Evolutionary conservation across 92 coral and sea anemone genomes (phyloP), one percentile per base, ranked within the genome.

Genomic region (Zoanthus sansibaricus): DNA sequence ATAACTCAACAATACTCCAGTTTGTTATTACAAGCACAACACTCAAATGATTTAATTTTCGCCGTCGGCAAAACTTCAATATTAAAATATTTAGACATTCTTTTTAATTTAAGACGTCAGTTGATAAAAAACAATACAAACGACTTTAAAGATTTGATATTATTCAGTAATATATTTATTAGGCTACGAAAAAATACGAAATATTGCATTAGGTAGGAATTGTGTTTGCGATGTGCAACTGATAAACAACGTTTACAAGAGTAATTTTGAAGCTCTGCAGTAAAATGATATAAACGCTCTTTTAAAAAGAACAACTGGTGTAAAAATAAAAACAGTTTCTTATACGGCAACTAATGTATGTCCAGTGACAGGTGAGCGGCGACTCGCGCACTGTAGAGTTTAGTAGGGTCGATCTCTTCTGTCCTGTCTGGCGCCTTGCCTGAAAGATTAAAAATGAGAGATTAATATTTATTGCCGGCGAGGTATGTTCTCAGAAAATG

Each of bases 391-490:
- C 64, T 62, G 64, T 80, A 16, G 51, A 62, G 66, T 61, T 77
- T 91, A 94, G 90, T 94, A 94, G 0, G 97, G 97, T 9, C 95
- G 75, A 75, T 94, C 97, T 90, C 97, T 85, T 88, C 97, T 87
- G 56, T 94, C 97, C 58, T 94, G 97, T 52, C 97, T 88, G 55
- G 86, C 91, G 9, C 97, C 95, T 94, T 94, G 97, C 76, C 97
- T 94, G 92, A 31, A 83, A 76, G 55, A 11, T 32, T 7, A 67
- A 75, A 44, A 12, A 67, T 64, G 85, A 11, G 7, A 62, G 21
- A 62, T 62, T 20, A 62, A 62, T 18, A 62, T 62, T 62, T 62
- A 62, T 15, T 11, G 20, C 20, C 21, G 30, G 9, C 5, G 25
- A 18, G 10, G 3, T 17, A 17, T 17, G 21, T 9, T 7, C 69